phyloP scores from a whole-genome alignment of 2,888 invertebrate species.

The Dione juno region DNA sequence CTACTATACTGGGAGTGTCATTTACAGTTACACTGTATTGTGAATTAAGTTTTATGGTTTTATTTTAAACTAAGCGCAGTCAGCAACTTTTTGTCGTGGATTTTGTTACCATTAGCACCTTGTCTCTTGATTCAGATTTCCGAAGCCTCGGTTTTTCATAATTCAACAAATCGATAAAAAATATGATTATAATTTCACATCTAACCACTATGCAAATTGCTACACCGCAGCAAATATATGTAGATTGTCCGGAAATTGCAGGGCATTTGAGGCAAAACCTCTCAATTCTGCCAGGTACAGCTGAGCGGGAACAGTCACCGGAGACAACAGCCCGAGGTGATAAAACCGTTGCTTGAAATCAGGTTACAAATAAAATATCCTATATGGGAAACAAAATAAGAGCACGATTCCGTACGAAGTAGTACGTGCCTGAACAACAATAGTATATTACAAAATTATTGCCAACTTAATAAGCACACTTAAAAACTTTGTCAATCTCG shows the following conservation, averaged over 20 bases:
- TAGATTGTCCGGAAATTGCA: conserved; percentile 43
- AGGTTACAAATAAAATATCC: conserved; percentile 37
- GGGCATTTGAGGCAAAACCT: conserved; percentile 47
- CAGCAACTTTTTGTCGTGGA: too few relatives aligned
- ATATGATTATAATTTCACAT: conserved; percentile 11
- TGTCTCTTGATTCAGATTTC: too few relatives aligned
- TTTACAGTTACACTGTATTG: background rate
- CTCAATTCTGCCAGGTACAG: conserved; percentile 51
- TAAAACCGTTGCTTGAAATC: conserved; percentile 43
- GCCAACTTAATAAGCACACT: background rate
- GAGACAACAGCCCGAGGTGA: conserved; percentile 47
- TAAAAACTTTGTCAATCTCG: conserved; percentile 1
- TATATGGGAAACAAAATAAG: conserved; percentile 25
- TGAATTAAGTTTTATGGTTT: background rate
- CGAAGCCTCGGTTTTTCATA: background rate
- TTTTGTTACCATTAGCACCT: too few relatives aligned
- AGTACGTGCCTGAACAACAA: too few relatives aligned
- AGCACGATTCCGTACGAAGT: background rate
- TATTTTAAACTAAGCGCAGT: background rate
- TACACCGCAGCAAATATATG: conserved; percentile 24
- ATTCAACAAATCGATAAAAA: conserved; percentile 3
- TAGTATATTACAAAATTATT: background rate
- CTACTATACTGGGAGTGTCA: background rate
- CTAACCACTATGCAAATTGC: conserved; percentile 17
- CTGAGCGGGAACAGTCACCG: conserved; percentile 47